Percentiles rank a stretch among this genome's conserved stretches.
Evolutionary conservation across 1,140 invertebrate genomes (phyloP).

Genomic region (Temnothorax longispinosus): DNA sequence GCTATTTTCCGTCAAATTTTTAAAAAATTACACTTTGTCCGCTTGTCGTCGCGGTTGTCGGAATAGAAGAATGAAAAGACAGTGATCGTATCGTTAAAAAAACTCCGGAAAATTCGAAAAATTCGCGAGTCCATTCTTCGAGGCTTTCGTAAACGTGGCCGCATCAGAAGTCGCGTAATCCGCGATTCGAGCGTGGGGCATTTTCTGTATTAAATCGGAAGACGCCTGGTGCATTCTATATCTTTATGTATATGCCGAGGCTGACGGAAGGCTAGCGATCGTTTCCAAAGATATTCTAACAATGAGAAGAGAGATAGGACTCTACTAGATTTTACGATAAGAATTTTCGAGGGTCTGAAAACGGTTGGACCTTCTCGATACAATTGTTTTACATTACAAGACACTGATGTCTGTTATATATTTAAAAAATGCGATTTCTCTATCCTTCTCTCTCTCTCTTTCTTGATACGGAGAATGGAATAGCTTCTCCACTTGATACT

Average conservation of each 20-base stretch:
- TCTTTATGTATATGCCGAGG: constrained; percentile 65
- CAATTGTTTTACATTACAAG: not conserved
- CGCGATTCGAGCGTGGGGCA: not conserved
- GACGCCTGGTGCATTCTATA: constrained; percentile 78
- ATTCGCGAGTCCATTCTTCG: not conserved
- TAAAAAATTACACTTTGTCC: not conserved
- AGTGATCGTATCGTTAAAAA: not conserved
- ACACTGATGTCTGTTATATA: not conserved
- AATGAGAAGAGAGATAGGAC: not conserved
- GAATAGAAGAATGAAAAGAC: not conserved
- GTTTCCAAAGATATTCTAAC: not conserved
- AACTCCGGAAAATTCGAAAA: not conserved
- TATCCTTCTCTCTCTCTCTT: no score
- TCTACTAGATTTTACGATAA: not conserved
- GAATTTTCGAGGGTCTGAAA: not conserved
- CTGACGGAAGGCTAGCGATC: not conserved
- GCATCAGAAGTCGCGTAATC: constrained; percentile 23
- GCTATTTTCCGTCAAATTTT: not conserved
- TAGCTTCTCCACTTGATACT: no score
- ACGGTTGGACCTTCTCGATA: not conserved
- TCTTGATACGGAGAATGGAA: no score
- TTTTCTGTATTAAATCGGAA: constrained; percentile 79
- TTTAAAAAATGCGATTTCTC: not conserved
- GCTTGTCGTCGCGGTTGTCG: not conserved
- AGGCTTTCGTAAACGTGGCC: not conserved